Base-by-base conservation (phyloP, 2,113 vertebrate species). In the Speoplatyrhinus poulsoni region DNA sequence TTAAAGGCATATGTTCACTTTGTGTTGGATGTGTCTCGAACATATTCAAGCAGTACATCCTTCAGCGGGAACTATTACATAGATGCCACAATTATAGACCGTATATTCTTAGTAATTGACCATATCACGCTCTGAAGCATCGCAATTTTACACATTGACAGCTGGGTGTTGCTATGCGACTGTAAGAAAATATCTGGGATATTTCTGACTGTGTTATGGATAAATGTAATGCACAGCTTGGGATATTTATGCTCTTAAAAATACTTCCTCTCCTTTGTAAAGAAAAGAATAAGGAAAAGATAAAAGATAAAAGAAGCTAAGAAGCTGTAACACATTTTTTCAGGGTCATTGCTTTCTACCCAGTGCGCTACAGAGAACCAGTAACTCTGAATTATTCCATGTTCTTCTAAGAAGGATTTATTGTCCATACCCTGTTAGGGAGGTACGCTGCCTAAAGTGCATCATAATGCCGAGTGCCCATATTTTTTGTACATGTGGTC, bases 101-200 rank as follows among this genome's bases (percentile, higher is more conserved):
- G 54, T 17, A 52, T 52, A 52, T 52, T 11, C 49, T 52, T 52
- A 52, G 49, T 52, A 52, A 12, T 9, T 52, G 13, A 41, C 36
- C 36, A 5, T 41, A 41, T 41, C 36, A 41, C 36, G 36, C 36
- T 41, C 36, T 4, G 36, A 41, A 41, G 36, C 36, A 3, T 7
- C 3, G 36, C 36, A 7, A 41, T 41, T 8, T 41, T 41, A 41
- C 36, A 3, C 36, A 8, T 41, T 41, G 6, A 41, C 7, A 53
- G n/a, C 52, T 61, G 59, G 46, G 15, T 41, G 59, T 61, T 61
- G 59, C 59, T 61, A 61, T 17, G 36, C 59, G 46, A 61, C 59
- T 36, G n/a, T 46, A 61, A 16, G 2, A 33, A 48, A 19, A 46
- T 15, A 46, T 15, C 15, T 12, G 17, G 60, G 60, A 46, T 60